These are phyloP conservation scores for Oligia strigilis DNA, from an alignment of 2,888 invertebrate species.

Conservation along the genomic window DNA sequence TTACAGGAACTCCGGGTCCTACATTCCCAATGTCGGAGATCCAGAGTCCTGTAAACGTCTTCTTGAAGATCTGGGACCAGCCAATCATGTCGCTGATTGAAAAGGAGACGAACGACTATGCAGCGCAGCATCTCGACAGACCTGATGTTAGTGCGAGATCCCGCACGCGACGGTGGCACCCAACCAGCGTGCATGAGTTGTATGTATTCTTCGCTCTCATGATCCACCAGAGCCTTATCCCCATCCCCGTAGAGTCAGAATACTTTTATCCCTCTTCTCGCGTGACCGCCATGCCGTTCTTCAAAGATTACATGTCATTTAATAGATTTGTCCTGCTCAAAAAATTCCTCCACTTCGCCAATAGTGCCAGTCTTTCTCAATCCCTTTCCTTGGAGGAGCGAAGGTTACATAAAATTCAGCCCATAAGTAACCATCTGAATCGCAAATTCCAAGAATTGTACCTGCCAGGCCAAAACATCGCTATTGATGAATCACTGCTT, in stretches of 20 bases:
- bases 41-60: background rate
- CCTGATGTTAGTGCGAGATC: background rate
- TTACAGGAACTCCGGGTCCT: constrained; percentile 12
- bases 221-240: background rate
- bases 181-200: background rate
- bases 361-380: background rate
- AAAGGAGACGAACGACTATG: background rate
- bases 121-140: background rate
- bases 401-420: background rate
- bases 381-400: background rate
- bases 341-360: background rate
- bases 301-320: background rate
- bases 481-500: background rate
- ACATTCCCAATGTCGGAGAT: constrained; percentile 3
- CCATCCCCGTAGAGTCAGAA: background rate
- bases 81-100: background rate
- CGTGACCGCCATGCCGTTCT: too few species aligned
- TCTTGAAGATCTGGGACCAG: constrained; percentile 8
- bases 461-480: background rate
- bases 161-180: background rate
- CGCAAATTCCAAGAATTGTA: background rate
- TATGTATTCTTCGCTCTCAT: background rate
- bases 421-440: background rate
- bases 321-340: background rate
- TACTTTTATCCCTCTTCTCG: background rate